These are phyloP conservation scores for Lacanobia oleracea DNA, from an alignment of 2,888 invertebrate genomes.

Conservation along the genomic window DNA sequence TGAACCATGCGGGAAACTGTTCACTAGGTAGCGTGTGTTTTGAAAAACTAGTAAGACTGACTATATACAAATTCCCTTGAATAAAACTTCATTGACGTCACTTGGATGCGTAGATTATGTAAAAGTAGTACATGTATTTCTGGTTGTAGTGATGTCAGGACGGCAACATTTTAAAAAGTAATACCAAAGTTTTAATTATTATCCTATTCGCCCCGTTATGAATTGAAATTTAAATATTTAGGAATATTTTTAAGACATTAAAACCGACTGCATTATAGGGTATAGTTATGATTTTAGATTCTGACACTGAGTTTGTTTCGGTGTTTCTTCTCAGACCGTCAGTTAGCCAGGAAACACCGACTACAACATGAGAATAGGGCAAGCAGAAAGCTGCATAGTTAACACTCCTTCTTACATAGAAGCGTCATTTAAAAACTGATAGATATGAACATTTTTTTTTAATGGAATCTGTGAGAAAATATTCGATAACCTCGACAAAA, in stretches of 20 bases:
- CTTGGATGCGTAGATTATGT: background rate
- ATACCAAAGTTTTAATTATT: no score
- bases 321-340: constrained; percentile 31
- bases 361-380: constrained; percentile 12
- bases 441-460: no score
- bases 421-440: no score
- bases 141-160: background rate
- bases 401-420: no score
- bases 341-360: constrained; percentile 25
- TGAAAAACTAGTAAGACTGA: background rate
- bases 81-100: no score
- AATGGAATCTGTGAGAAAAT: no score
- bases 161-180: background rate
- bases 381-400: background rate
- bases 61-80: no score
- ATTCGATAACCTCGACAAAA: no score
- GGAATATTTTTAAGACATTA: background rate
- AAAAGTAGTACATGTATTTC: no score
- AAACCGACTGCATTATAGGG: constrained; percentile 3
- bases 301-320: constrained; percentile 39
- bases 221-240: background rate
- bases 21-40: background rate
- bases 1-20: background rate
- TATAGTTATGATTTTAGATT: background rate
- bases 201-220: constrained; percentile 9